Evolutionary conservation across 2,888 invertebrate genomes (phyloP).

Genomic region (Polylopha cassiicola): DNA sequence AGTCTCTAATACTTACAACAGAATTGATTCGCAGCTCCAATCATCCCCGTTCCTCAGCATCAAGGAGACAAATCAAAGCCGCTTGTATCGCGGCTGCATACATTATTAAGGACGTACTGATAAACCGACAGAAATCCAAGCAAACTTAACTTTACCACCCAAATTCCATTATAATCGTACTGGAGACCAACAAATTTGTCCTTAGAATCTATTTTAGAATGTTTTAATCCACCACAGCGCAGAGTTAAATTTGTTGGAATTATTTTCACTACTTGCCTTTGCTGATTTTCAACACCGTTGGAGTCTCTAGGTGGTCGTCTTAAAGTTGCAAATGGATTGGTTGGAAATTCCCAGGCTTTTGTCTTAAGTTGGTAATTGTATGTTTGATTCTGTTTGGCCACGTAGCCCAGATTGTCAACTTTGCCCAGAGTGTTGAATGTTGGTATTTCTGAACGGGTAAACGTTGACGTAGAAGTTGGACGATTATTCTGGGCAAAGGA

Average conservation of each 20-base stretch:
- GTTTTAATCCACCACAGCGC: not conserved
- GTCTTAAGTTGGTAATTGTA: slow-evolving; percentile 6
- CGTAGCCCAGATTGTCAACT: slow-evolving; percentile 37
- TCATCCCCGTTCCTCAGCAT: slow-evolving; percentile 26
- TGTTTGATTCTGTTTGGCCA: slow-evolving; percentile 14
- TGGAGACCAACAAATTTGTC: not conserved
- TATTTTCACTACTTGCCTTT: slow-evolving; percentile 3
- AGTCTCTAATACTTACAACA: slow-evolving; percentile 1
- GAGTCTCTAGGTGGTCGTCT: slow-evolving; percentile 3
- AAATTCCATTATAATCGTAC: slow-evolving; percentile 11
- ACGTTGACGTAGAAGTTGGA: too few species aligned
- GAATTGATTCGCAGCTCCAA: slow-evolving; percentile 13
- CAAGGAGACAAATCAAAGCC: slow-evolving; percentile 53
- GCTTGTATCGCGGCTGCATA: slow-evolving; percentile 54
- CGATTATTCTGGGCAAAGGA: too few species aligned
- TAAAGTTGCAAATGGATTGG: slow-evolving; percentile 26
- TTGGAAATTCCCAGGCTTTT: not conserved
- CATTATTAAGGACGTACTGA: slow-evolving; percentile 48
- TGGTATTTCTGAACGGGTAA: slow-evolving; percentile 42
- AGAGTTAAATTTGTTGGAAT: slow-evolving; percentile 6
- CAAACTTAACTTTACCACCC: slow-evolving; percentile 15
- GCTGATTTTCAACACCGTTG: not conserved
- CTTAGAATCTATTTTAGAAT: slow-evolving; percentile 5
- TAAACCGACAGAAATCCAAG: slow-evolving; percentile 39
- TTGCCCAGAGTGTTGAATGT: slow-evolving; percentile 48